Percentiles rank a stretch among this genome's conserved stretches.
Conservation (phyloP, 2,888 invertebrate genomes). For the Choristoneura rosaceana region DNA sequence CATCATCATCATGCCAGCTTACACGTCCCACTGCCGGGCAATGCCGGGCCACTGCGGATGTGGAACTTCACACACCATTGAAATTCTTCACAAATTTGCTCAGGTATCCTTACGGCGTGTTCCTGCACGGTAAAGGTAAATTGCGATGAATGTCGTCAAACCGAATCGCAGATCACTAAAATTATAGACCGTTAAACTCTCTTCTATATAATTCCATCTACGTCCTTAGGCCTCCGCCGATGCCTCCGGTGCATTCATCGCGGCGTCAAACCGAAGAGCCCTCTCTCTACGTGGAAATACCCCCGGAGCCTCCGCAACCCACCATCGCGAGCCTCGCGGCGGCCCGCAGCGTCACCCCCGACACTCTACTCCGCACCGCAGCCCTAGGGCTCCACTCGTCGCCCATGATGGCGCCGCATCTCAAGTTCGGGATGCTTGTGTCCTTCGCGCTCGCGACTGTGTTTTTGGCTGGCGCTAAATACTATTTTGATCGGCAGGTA, state of each 20-base stretch:
- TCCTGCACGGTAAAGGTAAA: too few species aligned
- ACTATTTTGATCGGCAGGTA: conserved; percentile 89
- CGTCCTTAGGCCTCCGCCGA: conserved; percentile 61
- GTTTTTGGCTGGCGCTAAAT: conserved; percentile 89
- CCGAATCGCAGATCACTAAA: too few species aligned
- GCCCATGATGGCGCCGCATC: conserved; percentile 84
- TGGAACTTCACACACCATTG: too few species aligned
- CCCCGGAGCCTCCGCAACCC: conserved; percentile 70
- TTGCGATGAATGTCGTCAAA: too few species aligned
- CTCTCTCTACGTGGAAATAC: conserved; percentile 78
- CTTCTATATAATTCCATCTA: background rate
- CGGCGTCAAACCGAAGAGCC: conserved; percentile 72
- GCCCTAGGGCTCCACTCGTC: conserved; percentile 77
- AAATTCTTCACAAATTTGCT: too few species aligned
- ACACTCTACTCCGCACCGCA: conserved; percentile 76
- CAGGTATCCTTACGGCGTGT: too few species aligned
- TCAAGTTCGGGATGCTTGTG: conserved; percentile 90
- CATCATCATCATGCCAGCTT: too few species aligned
- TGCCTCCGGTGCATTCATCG: conserved; percentile 65
- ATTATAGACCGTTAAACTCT: too few species aligned
- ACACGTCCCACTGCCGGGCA: too few species aligned
- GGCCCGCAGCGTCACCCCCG: conserved; percentile 78
- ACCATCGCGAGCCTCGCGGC: conserved; percentile 79
- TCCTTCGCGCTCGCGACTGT: conserved; percentile 89
- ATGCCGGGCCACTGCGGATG: too few species aligned